These are phyloP conservation scores for Margaritifera margaritifera DNA, from an alignment of 2,888 invertebrate species.

Conservation along the genomic window DNA sequence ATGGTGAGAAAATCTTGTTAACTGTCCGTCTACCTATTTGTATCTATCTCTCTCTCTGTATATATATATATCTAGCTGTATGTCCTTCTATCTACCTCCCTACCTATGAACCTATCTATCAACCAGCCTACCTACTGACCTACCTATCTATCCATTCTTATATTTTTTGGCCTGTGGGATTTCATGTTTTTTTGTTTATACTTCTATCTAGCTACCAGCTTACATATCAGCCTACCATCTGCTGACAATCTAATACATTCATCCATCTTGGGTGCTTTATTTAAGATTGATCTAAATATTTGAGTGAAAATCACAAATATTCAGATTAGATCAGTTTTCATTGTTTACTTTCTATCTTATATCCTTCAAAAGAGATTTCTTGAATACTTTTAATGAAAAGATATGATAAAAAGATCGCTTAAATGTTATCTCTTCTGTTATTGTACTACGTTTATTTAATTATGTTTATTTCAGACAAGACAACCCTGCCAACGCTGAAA, in stretches of 20 bases:
- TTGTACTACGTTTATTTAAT: slow-evolving; percentile 5
- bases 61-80: background rate
- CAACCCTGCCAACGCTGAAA: slow-evolving; percentile 83
- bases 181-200: background rate
- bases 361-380: too few species aligned
- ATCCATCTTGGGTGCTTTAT: too few species aligned
- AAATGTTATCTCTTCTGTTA: background rate
- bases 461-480: slow-evolving; percentile 41
- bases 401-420: too few species aligned
- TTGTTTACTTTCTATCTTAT: too few species aligned
- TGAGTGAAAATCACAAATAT: too few species aligned
- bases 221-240: too few species aligned
- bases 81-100: background rate
- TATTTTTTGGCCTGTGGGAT: background rate
- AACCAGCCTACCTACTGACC: slow-evolving; percentile 3
- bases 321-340: too few species aligned
- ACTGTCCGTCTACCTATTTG: background rate
- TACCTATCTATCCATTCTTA: slow-evolving; percentile 1
- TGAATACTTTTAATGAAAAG: too few species aligned
- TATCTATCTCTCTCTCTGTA: too few species aligned
- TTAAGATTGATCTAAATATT: too few species aligned
- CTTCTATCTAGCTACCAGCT: background rate
- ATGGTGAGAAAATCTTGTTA: slow-evolving; percentile 79
- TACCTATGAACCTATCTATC: background rate
- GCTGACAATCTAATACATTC: too few species aligned